Base-by-base conservation (phyloP, 2,797 vertebrate species). In the Fistularia tabacaria region DNA sequence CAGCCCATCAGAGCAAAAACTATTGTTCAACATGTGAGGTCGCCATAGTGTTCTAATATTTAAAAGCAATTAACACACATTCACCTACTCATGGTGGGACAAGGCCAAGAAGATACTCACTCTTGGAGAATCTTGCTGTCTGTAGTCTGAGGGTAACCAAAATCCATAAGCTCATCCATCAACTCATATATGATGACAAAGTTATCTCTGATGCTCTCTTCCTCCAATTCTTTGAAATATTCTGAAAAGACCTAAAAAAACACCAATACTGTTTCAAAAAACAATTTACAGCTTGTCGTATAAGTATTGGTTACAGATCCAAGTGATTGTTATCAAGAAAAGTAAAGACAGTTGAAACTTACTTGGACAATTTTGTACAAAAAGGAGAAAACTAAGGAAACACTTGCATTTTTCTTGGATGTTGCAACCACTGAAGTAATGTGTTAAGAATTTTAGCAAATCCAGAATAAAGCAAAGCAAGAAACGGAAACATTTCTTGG, bases 81-180 rank as follows among this genome's bases (percentile, higher is more conserved):
- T 25, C 2, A 25, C 25, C 25, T 25, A 25, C 25, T 10, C 39
- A 40, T 40, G 10, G 9, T 12, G 10, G 44, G 3, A 43, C 5
- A 13, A 7, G 1, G 11, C 8, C 37, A 55, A 14, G 49, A 41
- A 9, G 37, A 55, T 67, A 93, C 95, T 91, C 80, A 99, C 97
- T 99, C 97, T 89, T 99, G 97, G 46, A 99, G 89, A 76, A 99
- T 98, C 85, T 98, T 99, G 91, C 97, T 98, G 76, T 99, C 97
- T 0, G 97, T 99, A 53, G 97, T 99, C 82, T 99, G 97, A 3
- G 97, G 97, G 66, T 96, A 99, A 43, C 97, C 97, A 14, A 99
- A 99, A 82, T 99, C 97, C 97, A 99, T 99, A 73, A 99, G 89
- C 81, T 99, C 97, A 13, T 99, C 97, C 87, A 99, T 89, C 65